Percentiles rank a stretch among this genome's conserved stretches.
phyloP scores from a whole-genome alignment of 2,888 invertebrate species.

The Cheilosia vulpina region DNA sequence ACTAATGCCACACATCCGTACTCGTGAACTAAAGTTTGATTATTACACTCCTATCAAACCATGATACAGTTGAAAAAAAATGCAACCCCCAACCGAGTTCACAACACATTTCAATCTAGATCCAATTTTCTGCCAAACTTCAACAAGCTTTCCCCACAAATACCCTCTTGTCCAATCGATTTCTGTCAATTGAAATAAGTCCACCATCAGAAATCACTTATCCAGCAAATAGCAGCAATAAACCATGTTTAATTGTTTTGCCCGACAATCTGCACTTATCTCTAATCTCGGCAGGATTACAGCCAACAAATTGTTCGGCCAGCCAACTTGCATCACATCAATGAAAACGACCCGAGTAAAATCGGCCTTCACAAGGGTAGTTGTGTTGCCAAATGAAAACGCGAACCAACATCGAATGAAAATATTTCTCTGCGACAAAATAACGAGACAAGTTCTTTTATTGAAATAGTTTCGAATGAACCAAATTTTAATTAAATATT shows the following conservation, averaged over 20 bases:
- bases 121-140: not conserved
- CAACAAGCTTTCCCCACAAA: not conserved
- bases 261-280: slow-evolving; percentile 59
- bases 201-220: slow-evolving; percentile 55
- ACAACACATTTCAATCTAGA: not conserved
- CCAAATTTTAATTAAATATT: slow-evolving; percentile 71
- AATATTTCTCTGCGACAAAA: slow-evolving; percentile 43
- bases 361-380: slow-evolving; percentile 5
- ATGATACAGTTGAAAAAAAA: not conserved
- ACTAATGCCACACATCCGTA: no score
- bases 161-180: not conserved
- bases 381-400: slow-evolving; percentile 49
- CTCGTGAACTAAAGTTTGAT: no score
- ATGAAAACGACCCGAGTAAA: slow-evolving; percentile 34
- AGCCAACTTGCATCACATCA: slow-evolving; percentile 40
- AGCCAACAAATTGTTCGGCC: slow-evolving; percentile 44
- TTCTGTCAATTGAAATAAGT: slow-evolving; percentile 51
- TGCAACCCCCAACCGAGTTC: not conserved
- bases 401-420: slow-evolving; percentile 23
- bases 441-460: slow-evolving; percentile 56
- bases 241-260: slow-evolving; percentile 67
- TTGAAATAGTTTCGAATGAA: slow-evolving; percentile 70
- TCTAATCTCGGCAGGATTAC: slow-evolving; percentile 60
- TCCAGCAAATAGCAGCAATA: slow-evolving; percentile 61
- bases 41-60: no score